Evolutionary conservation across 2,797 vertebrate genomes (phyloP), one percentile per base, ranked within the genome.

Genomic region (Gephyroberyx darwinii): DNA sequence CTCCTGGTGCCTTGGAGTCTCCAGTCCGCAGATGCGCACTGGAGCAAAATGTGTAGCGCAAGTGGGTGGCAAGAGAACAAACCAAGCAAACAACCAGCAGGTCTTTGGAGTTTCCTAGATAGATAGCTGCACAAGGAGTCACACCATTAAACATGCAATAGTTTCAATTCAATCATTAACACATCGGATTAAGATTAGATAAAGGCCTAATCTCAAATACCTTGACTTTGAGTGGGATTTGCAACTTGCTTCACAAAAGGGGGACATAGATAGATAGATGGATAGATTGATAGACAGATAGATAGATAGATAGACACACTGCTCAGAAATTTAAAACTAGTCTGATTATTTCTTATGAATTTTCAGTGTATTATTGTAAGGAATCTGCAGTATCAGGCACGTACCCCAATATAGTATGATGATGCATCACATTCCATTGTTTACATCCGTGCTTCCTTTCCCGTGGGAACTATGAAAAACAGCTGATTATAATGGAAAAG

Each of bases 361-460:
- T 53, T 8, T 53, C 22, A 31, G 30, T 26, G 54, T 31, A 10
- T 33, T 17, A 55, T 33, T 55, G 3, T 19, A 57, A 57, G 54
- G 54, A 9, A 14, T 17, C 12, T 19, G 54, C 54, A 56, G 6
- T 31, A 56, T 8, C 30, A 56, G 54, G 14, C 52, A 13, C 0
- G 2, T 19, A 6, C 22, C n/a, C 57, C 56, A 63, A 30, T 22
- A 55, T 45, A 66, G 22, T 16, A 54, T 43, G 54, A 80, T 67
- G 76, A 85, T 78, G 63, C 66, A 77, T 76, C 68, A 69, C 66
- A 85, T 82, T 65, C 72, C 69, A 7, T 48, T 91, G 89, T 91
- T 92, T 91, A 89, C 80, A 80, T 75, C 78, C 68, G 50, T 37
- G 74, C 86, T 85, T 89, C 82, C 90, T 88, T 91, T 92, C 90